A percentile compares a stretch with the other conserved stretches of the same genome.
phyloP scores from a whole-genome alignment of 2,797 vertebrate genomes.

The Sebastes trivittatus region DNA sequence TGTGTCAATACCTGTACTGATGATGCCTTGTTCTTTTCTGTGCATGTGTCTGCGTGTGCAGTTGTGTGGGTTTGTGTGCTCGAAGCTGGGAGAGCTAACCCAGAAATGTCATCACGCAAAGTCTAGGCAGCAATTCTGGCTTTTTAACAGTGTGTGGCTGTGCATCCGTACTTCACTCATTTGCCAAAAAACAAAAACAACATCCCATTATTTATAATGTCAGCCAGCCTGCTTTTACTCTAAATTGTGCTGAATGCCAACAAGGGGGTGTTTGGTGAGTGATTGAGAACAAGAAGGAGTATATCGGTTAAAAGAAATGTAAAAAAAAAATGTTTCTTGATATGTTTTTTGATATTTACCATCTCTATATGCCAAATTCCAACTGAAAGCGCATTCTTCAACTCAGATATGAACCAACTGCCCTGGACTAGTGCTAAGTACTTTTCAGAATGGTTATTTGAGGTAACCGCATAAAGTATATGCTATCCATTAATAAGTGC shows the following conservation, averaged over 20 bases:
- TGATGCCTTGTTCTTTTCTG: not conserved
- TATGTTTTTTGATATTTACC: slow-evolving; percentile 6
- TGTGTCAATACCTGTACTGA: not conserved
- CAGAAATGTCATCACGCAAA: slow-evolving; percentile 79
- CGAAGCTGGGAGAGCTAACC: slow-evolving; percentile 74
- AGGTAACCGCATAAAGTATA: slow-evolving; percentile 28
- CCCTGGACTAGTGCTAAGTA: not conserved
- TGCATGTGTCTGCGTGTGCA: slow-evolving; percentile 1
- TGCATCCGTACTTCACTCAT: slow-evolving; percentile 53
- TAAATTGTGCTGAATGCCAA: slow-evolving; percentile 34
- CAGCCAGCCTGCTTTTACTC: slow-evolving; percentile 5
- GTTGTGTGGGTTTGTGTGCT: slow-evolving; percentile 28
- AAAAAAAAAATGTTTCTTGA: not conserved
- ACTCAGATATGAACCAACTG: not conserved
- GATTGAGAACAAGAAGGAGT: slow-evolving; percentile 10
- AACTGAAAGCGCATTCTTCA: not conserved
- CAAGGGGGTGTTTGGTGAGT: slow-evolving; percentile 13
- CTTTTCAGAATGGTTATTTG: slow-evolving; percentile 27
- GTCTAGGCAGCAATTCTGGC: slow-evolving; percentile 53
- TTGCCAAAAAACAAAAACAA: slow-evolving; percentile 43
- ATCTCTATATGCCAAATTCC: not conserved
- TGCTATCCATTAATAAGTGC: slow-evolving; percentile 23
- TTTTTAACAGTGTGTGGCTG: slow-evolving; percentile 27
- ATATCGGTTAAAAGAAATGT: not conserved
- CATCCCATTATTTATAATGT: slow-evolving; percentile 42